Percentiles rank a stretch among this genome's conserved stretches.
These are phyloP conservation scores for Scartelaos histophorus DNA, from an alignment of 2,113 vertebrate species.

Conservation along the genomic window DNA sequence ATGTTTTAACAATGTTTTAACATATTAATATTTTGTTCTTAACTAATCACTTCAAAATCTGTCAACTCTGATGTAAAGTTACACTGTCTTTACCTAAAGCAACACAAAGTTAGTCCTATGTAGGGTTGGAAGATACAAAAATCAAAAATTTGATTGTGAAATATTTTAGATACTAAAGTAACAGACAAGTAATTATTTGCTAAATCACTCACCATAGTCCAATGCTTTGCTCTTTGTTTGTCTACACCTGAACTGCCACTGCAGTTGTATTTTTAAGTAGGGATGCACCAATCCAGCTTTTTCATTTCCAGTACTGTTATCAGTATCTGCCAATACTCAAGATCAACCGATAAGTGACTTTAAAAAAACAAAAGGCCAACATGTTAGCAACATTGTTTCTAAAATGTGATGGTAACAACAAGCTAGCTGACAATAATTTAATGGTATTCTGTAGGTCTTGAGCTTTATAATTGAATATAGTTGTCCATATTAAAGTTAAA, in stretches of 20 bases:
- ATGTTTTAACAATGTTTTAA: not conserved
- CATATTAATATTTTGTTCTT: not conserved
- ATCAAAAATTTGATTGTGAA: not conserved
- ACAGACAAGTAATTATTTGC: not conserved
- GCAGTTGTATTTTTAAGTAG: slow-evolving; percentile 6
- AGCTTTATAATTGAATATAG: too few relatives aligned
- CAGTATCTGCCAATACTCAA: too few relatives aligned
- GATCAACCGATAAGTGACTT: too few relatives aligned
- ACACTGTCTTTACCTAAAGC: not conserved
- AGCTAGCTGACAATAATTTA: too few relatives aligned
- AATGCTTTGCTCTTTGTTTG: slow-evolving; percentile 40
- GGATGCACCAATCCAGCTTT: too few relatives aligned
- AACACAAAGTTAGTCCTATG: not conserved
- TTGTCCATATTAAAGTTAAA: too few relatives aligned
- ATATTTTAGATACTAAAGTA: not conserved
- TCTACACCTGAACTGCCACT: slow-evolving; percentile 32
- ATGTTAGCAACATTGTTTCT: too few relatives aligned
- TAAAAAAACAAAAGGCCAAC: too few relatives aligned
- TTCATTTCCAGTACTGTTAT: too few relatives aligned
- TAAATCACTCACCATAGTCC: not conserved
- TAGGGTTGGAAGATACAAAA: too few relatives aligned
- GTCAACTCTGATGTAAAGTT: not conserved
- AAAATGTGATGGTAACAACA: too few relatives aligned
- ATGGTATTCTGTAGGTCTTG: too few relatives aligned
- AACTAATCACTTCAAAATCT: not conserved